These are phyloP conservation scores for Vipera ursinii DNA, from an alignment of 2,797 vertebrate genomes.

Conservation along the genomic window DNA sequence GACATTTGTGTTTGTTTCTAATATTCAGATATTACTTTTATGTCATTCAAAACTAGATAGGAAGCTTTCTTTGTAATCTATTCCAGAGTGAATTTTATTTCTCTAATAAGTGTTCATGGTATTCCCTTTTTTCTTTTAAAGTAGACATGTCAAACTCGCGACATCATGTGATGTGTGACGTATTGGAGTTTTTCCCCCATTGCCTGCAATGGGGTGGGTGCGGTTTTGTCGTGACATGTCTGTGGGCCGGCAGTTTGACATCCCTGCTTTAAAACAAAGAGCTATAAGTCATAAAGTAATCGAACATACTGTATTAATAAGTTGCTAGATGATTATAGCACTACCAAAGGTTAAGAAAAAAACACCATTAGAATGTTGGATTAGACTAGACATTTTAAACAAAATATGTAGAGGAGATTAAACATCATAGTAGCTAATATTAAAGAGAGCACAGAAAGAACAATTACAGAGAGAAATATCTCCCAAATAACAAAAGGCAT, in stretches of 20 bases:
- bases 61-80: not conserved
- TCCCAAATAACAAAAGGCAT: not conserved
- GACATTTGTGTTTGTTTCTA: not conserved
- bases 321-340: not conserved
- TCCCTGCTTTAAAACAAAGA: not conserved
- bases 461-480: not conserved
- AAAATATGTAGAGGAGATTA: not conserved
- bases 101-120: not conserved
- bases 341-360: not conserved
- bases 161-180: too few species aligned
- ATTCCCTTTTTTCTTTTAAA: not conserved
- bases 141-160: too few species aligned
- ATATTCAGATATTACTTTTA: not conserved
- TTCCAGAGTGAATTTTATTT: not conserved
- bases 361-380: not conserved
- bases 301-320: not conserved
- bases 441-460: not conserved
- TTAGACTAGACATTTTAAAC: not conserved
- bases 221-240: too few species aligned
- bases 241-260: too few species aligned
- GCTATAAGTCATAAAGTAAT: not conserved
- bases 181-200: too few species aligned
- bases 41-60: not conserved
- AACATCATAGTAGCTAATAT: not conserved
- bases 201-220: too few species aligned